Base-by-base conservation (phyloP, 2,797 vertebrate genomes). In the Sebastolobus alascanus region DNA sequence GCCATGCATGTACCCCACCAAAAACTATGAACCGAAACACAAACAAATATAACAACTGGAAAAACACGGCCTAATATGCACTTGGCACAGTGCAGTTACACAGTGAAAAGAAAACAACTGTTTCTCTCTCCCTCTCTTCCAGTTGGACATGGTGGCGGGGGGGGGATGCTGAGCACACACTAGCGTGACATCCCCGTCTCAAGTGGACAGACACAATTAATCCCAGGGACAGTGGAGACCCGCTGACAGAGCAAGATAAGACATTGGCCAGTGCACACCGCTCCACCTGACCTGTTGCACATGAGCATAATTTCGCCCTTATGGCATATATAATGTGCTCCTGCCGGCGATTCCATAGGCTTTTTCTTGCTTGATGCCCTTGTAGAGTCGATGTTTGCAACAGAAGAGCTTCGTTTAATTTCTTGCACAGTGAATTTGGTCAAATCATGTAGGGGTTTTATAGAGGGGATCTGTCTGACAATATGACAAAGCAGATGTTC, bases 191-290 rank as follows among this genome's bases (percentile, higher is more conserved):
- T 92, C 84, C 70, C 72, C 16, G 87, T 93, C 93, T 91, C 88
- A 84, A 93, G 91, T 85, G 87, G 90, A 90, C 70, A 76, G 89
- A 90, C 86, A 83, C 82, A 92, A 92, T 94, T 93, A 94, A 93
- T 94, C 86, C 84, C 69, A 75, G 83, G 85, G 85, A 89, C 91
- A 89, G 86, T 68, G 60, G 91, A 89, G 90, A 93, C 87, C 84
- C 68, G 77, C 93, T 95, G 93, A 94, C 87, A 89, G 91, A 84
- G 77, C 58, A 74, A 85, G 93, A 94, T 94, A 94, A 93, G 88
- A 68, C 92, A 92, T 92, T 90, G 68, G 74, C 76, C 61, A 71
- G 38, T 40, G 81, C 84, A 89, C 75, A 82, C 74, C 7, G 55
- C 72, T 86, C 52, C 78, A 77, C 72, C 77, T 88, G 84, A 92